phyloP scores from a whole-genome alignment of 2,797 vertebrate species.

The Enteromius fasciolatus region DNA sequence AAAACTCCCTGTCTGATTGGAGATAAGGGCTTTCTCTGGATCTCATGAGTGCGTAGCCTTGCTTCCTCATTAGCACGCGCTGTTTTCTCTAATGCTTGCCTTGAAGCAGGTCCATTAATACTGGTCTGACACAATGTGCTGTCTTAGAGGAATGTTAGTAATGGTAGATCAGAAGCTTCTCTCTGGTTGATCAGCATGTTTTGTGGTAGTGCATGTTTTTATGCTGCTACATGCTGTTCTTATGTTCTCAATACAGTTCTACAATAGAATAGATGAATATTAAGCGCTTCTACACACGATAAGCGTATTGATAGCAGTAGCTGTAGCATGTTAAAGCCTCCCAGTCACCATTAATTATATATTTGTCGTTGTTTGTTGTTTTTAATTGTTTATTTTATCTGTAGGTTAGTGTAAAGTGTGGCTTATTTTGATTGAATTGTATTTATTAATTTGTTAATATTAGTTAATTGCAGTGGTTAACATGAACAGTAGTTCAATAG shows the following conservation, averaged over 20 bases:
- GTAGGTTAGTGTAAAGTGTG: background rate
- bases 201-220: background rate
- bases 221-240: background rate
- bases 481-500: too few species aligned
- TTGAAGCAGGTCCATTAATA: slow-evolving; percentile 14
- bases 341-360: background rate
- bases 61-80: slow-evolving; percentile 3
- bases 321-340: background rate
- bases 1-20: slow-evolving; percentile 18
- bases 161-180: background rate
- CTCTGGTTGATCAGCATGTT: background rate
- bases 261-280: background rate
- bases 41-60: background rate
- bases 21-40: slow-evolving; percentile 2
- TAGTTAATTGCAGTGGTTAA: background rate
- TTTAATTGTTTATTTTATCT: background rate
- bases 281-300: background rate
- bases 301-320: background rate
- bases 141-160: background rate
- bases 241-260: background rate
- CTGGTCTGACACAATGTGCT: background rate
- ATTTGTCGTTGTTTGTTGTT: background rate
- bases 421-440: background rate
- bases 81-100: slow-evolving; percentile 18
- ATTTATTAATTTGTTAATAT: background rate